phyloP scores from a whole-genome alignment of 2,888 invertebrate species.

The Alsophila aescularia region DNA sequence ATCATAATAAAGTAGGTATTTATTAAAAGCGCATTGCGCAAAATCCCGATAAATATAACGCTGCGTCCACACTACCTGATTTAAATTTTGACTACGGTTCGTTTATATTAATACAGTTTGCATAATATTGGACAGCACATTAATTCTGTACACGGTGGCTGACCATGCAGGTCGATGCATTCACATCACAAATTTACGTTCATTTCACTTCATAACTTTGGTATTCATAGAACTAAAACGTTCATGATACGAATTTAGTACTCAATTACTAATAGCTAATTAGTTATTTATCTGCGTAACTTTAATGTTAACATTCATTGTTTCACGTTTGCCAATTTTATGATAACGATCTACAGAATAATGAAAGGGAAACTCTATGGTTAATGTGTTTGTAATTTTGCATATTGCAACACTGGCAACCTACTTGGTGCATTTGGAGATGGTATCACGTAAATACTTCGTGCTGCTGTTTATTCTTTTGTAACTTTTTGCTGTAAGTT shows the following conservation, averaged over 20 bases:
- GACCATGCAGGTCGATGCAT: slow-evolving; percentile 56
- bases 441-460: slow-evolving; percentile 24
- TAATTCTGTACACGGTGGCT: slow-evolving; percentile 52
- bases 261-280: background rate
- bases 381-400: slow-evolving; percentile 49
- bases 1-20: slow-evolving; percentile 5
- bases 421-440: slow-evolving; percentile 29
- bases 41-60: slow-evolving; percentile 11
- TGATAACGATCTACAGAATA: slow-evolving; percentile 37
- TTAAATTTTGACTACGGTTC: slow-evolving; percentile 26
- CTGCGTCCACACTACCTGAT: slow-evolving; percentile 18
- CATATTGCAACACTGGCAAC: slow-evolving; percentile 47
- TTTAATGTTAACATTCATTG: slow-evolving; percentile 36
- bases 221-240: slow-evolving; percentile 12
- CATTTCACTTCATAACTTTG: slow-evolving; percentile 1
- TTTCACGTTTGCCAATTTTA: slow-evolving; percentile 37
- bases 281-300: slow-evolving; percentile 5
- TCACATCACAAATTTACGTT: slow-evolving; percentile 25
- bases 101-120: slow-evolving; percentile 32
- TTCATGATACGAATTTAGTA: background rate
- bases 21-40: slow-evolving; percentile 29
- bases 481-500: slow-evolving; percentile 9
- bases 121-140: slow-evolving; percentile 31
- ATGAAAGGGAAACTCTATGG: slow-evolving; percentile 38
- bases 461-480: slow-evolving; percentile 21